Evolutionary conservation across 2,113 vertebrate genomes (phyloP).

Genomic region (Gymnorhina tibicen): DNA sequence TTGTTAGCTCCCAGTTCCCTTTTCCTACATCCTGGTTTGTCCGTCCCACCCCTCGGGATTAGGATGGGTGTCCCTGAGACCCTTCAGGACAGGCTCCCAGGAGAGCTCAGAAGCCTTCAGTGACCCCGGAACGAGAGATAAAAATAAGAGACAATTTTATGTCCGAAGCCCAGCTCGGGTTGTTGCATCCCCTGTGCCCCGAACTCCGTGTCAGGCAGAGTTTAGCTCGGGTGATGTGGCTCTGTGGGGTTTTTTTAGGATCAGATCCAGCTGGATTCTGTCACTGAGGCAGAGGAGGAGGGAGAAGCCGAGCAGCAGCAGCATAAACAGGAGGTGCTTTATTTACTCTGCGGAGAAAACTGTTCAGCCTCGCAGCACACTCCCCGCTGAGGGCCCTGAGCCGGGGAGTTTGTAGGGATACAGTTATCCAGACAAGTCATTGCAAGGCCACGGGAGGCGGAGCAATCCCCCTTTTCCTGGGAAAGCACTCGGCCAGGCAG

Average conservation of each 20-base stretch:
- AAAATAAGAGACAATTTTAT: neutral
- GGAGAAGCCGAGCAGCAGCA: neutral
- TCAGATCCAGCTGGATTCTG: neutral
- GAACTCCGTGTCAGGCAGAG: neutral
- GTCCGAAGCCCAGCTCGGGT: neutral
- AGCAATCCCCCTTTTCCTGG: neutral
- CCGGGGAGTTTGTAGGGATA: neutral
- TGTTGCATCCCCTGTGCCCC: neutral
- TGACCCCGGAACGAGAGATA: neutral
- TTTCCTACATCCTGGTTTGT: rapidly evolving
- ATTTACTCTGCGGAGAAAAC: neutral
- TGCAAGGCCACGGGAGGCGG: neutral
- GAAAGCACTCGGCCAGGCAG: rapidly evolving
- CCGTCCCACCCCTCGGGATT: rapidly evolving
- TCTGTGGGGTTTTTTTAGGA: neutral
- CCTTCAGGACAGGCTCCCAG: neutral
- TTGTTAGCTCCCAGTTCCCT: neutral
- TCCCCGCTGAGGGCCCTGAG: neutral
- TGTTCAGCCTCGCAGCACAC: neutral
- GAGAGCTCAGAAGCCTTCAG: neutral
- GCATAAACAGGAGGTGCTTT: neutral
- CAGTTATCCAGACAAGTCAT: neutral
- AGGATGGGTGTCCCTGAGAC: neutral
- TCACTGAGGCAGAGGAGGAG: neutral
- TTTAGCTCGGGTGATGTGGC: neutral